A percentile compares a stretch with the other conserved stretches of the same genome.
Evolutionary conservation across 2,113 vertebrate species (phyloP).

Genomic region (Gulo gulo): DNA sequence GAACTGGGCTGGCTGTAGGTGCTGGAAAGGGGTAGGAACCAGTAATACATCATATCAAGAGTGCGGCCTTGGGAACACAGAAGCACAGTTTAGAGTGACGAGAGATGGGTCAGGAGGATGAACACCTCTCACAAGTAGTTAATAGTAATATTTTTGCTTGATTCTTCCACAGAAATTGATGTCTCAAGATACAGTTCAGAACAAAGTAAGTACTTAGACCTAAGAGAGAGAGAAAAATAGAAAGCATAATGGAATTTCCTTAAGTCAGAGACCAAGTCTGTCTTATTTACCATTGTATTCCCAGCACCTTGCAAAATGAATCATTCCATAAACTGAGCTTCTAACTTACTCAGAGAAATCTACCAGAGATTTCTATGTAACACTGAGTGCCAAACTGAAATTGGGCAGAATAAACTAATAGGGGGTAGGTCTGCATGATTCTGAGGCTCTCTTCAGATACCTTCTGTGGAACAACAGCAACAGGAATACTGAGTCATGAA

Average conservation of each 20-base stretch:
- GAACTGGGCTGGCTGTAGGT: neutral
- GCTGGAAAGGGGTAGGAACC: neutral
- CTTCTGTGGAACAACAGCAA: neutral
- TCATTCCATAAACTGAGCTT: neutral
- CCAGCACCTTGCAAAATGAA: neutral
- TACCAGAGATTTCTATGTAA: neutral
- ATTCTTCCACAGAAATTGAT: slow-evolving; percentile 46
- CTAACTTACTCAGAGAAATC: neutral
- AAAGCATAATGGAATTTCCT: neutral
- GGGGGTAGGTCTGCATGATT: neutral
- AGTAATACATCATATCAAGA: neutral
- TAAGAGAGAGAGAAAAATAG: neutral
- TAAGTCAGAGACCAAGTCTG: neutral
- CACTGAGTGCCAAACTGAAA: neutral
- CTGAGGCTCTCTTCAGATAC: neutral
- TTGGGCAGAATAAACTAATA: neutral
- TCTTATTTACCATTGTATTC: neutral
- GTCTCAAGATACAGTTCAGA: slow-evolving; percentile 65
- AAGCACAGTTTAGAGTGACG: neutral
- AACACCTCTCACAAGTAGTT: neutral
- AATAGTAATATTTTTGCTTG: slow-evolving; percentile 18
- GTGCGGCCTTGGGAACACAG: neutral
- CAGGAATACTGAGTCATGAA: neutral
- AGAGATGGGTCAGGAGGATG: neutral
- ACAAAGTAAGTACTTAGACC: slow-evolving; percentile 66